phyloP scores from a whole-genome alignment of 1,140 invertebrate genomes.

The Megalopta genalis region DNA sequence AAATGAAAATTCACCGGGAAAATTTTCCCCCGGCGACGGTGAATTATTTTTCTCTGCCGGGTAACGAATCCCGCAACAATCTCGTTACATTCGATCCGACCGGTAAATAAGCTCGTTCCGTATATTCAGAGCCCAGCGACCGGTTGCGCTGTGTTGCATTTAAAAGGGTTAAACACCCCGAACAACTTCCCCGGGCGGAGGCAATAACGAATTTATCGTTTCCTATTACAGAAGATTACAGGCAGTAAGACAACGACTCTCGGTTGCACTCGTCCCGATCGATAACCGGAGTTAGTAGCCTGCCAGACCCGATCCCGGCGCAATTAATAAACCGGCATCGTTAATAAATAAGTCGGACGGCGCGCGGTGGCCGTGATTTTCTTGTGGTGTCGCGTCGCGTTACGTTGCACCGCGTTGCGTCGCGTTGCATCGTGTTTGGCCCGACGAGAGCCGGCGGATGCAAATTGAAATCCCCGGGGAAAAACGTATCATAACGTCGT shows the following conservation, averaged over 20 bases:
- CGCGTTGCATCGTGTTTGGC: background rate
- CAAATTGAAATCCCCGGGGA: constrained; percentile 20
- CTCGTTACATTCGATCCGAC: background rate
- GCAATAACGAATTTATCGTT: constrained; percentile 4
- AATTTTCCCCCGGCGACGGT: too few relatives aligned
- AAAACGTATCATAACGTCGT: constrained; percentile 22
- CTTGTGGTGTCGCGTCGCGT: constrained; percentile 13
- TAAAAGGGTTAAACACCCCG: background rate
- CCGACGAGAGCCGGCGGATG: constrained; percentile 6
- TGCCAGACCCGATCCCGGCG: constrained; percentile 28
- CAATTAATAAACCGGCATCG: constrained; percentile 53
- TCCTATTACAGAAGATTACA: constrained; percentile 6
- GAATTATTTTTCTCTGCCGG: background rate
- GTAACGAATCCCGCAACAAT: background rate
- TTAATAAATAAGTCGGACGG: constrained; percentile 25
- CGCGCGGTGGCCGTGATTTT: constrained; percentile 3
- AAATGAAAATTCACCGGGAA: background rate
- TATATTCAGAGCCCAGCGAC: background rate
- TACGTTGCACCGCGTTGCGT: constrained; percentile 1
- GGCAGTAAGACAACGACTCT: background rate
- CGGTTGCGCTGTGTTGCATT: background rate
- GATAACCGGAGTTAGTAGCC: constrained; percentile 16
- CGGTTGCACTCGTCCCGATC: constrained; percentile 4
- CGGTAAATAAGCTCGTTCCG: background rate
- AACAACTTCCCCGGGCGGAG: background rate